Base-by-base conservation (phyloP, 1,140 invertebrate genomes). In the Aricia agestis region DNA sequence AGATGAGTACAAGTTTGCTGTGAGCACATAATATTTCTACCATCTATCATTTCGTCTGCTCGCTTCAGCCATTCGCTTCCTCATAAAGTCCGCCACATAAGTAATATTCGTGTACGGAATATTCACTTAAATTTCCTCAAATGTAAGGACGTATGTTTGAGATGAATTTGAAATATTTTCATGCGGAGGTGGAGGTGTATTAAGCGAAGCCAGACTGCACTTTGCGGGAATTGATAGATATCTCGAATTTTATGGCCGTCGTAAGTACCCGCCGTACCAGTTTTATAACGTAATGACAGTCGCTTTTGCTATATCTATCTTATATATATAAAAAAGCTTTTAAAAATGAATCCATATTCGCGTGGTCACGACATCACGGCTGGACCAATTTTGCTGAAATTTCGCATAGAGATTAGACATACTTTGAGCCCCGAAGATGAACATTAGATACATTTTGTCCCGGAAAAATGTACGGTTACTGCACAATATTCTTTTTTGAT, bases 211-310 rank as follows among this genome's bases (percentile, higher is more conserved):
- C 17, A 45, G 66, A 67, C 36, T 67, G 66, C 66, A 67, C 66
- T 67, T 67, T 67, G 66, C 66, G 66, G 42, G 19, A 67, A 67
- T 67, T 67, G 66, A 67, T 67, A 67, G 66, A 45, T 67, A 67
- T 67, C 66, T 67, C n/a, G 66, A 67, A 67, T 67, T 67, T 67
- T 67, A 67, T 19, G 15, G 18, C 66, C 66, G 32, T 52, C 66
- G 17, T 67, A 52, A 67, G 32, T 67, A 45, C 59, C 59, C 66
- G n/a, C 41, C 41, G 41, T 67, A 52, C 41, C 66, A 41, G 41
- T 41, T 67, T 67, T 19, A 67, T 45, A 45, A 67, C 32, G 66
- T 45, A 45, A 67, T 17, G 18, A 41, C 66, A 45, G 52, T 67
- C 15, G 17, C 66, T 67, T 67, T 17, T 67, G 52, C 11, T 18